A percentile compares a stretch with the other conserved stretches of the same genome.
Conservation (phyloP, 2,113 vertebrate genomes). For the Catharus fuscescens region DNA sequence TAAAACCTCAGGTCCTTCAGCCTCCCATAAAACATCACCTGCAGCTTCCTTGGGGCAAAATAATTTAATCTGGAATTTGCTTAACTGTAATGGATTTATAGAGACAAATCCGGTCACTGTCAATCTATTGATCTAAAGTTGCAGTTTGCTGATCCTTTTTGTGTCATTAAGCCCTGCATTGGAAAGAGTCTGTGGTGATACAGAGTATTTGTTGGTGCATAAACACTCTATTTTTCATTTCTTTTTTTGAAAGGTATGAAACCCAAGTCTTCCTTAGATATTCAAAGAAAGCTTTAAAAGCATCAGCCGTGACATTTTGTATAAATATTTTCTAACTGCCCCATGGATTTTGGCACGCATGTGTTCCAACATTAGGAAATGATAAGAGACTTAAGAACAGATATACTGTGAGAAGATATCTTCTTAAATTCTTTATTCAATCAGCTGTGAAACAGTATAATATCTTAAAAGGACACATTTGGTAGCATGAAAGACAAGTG, state of each 20-base stretch:
- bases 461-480: conserved; percentile 77
- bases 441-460: conserved; percentile 76
- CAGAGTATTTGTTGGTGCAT: background rate
- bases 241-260: conserved; percentile 32
- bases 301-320: background rate
- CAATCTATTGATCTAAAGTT: background rate
- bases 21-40: background rate
- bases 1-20: background rate
- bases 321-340: conserved; percentile 46
- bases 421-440: conserved; percentile 76
- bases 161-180: background rate
- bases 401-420: conserved; percentile 60
- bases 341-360: conserved; percentile 39
- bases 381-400: conserved; percentile 70
- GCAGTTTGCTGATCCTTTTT: background rate
- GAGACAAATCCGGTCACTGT: background rate
- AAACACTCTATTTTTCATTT: background rate
- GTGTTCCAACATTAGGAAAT: conserved; percentile 55
- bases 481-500: conserved; percentile 75
- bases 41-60: background rate
- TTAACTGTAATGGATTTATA: background rate
- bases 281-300: conserved; percentile 56
- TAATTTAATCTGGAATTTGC: background rate
- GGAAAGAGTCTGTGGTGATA: background rate
- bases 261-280: conserved; percentile 48